Percentiles rank a stretch among this genome's conserved stretches.
Conservation (phyloP, 1,140 invertebrate species). For the Lerema accius region DNA sequence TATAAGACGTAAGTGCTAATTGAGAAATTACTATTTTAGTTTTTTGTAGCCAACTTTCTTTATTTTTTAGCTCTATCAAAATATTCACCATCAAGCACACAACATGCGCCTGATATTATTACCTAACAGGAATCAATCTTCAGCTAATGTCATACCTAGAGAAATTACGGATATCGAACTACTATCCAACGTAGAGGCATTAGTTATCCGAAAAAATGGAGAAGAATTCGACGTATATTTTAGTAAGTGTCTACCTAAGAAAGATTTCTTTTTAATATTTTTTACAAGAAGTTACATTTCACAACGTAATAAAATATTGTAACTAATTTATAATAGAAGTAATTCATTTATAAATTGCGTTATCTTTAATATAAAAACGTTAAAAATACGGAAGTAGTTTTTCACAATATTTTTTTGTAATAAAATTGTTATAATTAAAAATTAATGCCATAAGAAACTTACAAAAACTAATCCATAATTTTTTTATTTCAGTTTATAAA, state of each 20-base stretch:
- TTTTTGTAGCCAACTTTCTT: too few relatives aligned
- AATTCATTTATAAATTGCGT: too few relatives aligned
- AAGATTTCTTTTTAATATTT: too few relatives aligned
- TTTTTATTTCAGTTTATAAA: conserved; percentile 63
- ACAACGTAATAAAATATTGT: not conserved
- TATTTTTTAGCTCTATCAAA: conserved; percentile 4
- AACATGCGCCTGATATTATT: conserved; percentile 52
- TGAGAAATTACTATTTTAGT: too few relatives aligned
- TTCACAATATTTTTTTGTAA: too few relatives aligned
- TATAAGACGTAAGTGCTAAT: too few relatives aligned
- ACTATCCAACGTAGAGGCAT: conserved; percentile 48
- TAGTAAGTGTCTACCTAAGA: conserved; percentile 53
- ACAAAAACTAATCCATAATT: not conserved
- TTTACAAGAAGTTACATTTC: too few relatives aligned
- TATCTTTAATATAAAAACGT: too few relatives aligned
- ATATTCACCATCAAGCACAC: conserved; percentile 16
- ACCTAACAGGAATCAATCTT: conserved; percentile 3
- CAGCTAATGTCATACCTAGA: conserved; percentile 35
- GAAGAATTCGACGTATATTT: conserved; percentile 41
- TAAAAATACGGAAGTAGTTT: too few relatives aligned
- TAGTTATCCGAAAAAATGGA: conserved; percentile 31
- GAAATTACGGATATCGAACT: conserved; percentile 39
- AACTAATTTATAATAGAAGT: too few relatives aligned
- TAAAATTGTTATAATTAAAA: too few relatives aligned
- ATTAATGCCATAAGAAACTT: too few relatives aligned